A percentile compares a stretch with the other conserved stretches of the same genome.
Evolutionary conservation across 2,888 invertebrate genomes (phyloP).

Genomic region (Pseudeuparius sepicola): DNA sequence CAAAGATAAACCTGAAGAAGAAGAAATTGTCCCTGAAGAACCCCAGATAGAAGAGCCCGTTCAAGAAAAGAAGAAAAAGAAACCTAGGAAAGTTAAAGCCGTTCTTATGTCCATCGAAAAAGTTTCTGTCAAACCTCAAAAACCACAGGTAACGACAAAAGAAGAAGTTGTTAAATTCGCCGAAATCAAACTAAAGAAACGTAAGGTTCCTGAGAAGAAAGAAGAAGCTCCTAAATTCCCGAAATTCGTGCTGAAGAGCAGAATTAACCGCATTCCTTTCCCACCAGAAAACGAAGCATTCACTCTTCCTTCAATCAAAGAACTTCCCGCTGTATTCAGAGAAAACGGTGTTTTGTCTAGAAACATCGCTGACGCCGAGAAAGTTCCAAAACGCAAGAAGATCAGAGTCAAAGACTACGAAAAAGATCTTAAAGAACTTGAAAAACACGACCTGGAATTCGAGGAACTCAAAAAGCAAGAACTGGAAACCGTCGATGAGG

Average conservation of each 20-base stretch:
- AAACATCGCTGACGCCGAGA: conserved; percentile 42
- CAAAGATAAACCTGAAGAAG: conserved; percentile 14
- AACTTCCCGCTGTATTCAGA: conserved; percentile 36
- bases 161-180: conserved; percentile 40
- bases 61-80: conserved; percentile 19
- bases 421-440: conserved; percentile 36
- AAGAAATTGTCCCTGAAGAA: conserved; percentile 11
- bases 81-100: conserved; percentile 16
- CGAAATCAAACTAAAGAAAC: conserved; percentile 44
- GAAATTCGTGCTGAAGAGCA: conserved; percentile 41
- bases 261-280: conserved; percentile 38
- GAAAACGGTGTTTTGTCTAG: conserved; percentile 42
- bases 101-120: conserved; percentile 17
- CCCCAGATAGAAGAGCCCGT: conserved; percentile 15
- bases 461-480: conserved; percentile 36
- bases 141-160: conserved; percentile 33
- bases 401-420: conserved; percentile 38
- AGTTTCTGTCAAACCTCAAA: conserved; percentile 32
- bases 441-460: conserved; percentile 39
- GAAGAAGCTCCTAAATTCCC: conserved; percentile 35
- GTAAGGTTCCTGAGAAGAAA: conserved; percentile 33
- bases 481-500: conserved; percentile 36
- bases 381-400: conserved; percentile 37
- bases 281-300: conserved; percentile 37
- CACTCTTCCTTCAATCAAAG: conserved; percentile 33